A percentile compares a stretch with the other conserved stretches of the same genome.
These are phyloP conservation scores for Diplodus puntazzo DNA, from an alignment of 2,797 vertebrate species.

Conservation along the genomic window DNA sequence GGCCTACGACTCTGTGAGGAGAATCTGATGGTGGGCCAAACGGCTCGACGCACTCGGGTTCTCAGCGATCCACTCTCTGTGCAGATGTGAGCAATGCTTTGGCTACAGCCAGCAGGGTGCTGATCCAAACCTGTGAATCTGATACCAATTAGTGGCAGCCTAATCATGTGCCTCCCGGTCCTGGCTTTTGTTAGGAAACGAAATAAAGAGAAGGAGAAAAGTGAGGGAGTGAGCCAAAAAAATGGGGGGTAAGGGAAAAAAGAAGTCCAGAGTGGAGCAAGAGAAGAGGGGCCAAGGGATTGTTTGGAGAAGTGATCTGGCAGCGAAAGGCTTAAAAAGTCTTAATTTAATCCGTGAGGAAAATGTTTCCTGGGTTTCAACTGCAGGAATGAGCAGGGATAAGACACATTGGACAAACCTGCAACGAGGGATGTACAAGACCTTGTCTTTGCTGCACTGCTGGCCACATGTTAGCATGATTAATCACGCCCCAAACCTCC, in stretches of 20 bases:
- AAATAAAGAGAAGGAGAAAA: conserved; percentile 62
- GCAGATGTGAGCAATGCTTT: conserved; percentile 78
- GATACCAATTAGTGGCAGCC: conserved; percentile 83
- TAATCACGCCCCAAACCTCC: conserved; percentile 43
- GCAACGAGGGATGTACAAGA: conserved; percentile 17
- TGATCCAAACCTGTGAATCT: conserved; percentile 82
- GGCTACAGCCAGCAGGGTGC: conserved; percentile 55
- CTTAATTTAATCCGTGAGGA: conserved; percentile 59
- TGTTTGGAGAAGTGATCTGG: conserved; percentile 74
- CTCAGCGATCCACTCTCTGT: conserved; percentile 49
- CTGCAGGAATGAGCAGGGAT: conserved; percentile 20
- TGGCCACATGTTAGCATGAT: conserved; percentile 42
- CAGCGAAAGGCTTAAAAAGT: conserved; percentile 52
- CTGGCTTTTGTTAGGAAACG: conserved; percentile 75
- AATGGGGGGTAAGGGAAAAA: conserved; percentile 20
- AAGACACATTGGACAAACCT: conserved; percentile 28
- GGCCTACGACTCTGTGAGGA: conserved; percentile 53
- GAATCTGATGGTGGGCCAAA: conserved; percentile 71
- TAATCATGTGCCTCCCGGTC: conserved; percentile 78
- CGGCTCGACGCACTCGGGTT: conserved; percentile 59
- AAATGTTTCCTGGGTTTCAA: conserved; percentile 48
- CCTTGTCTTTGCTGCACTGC: conserved; percentile 22
- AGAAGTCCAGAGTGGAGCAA: conserved; percentile 42
- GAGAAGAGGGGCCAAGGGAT: conserved; percentile 37
- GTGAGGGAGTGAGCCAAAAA: conserved; percentile 33